Evolutionary conservation across 1,140 invertebrate species (phyloP).

Genomic region (Adelges cooleyi): DNA sequence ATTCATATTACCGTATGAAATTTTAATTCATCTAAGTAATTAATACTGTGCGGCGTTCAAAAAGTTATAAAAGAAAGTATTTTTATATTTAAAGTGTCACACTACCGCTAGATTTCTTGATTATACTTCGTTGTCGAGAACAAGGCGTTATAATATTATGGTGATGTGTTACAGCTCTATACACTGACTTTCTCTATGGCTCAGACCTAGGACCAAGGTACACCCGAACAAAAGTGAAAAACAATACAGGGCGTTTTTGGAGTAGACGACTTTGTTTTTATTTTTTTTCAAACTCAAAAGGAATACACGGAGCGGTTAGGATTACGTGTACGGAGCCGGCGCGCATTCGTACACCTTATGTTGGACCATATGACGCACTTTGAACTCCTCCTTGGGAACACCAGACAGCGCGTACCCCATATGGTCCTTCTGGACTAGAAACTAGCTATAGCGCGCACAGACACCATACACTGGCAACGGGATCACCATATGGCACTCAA

Average conservation of each 20-base stretch:
- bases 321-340: background rate
- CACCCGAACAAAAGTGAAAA: background rate
- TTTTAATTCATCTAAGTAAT: too few species aligned
- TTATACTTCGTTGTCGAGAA: too few species aligned
- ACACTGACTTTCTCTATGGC: too few species aligned
- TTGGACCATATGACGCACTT: conserved; percentile 15
- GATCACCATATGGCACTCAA: conserved; percentile 14
- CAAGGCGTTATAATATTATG: too few species aligned
- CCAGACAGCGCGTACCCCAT: conserved; percentile 12
- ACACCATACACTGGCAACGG: background rate
- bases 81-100: too few species aligned
- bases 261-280: background rate
- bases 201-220: too few species aligned
- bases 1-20: too few species aligned
- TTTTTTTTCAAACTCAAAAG: background rate
- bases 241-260: background rate
- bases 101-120: too few species aligned
- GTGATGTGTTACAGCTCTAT: too few species aligned
- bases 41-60: too few species aligned
- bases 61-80: too few species aligned
- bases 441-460: background rate
- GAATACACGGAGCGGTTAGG: background rate
- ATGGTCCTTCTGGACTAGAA: conserved; percentile 20
- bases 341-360: conserved; percentile 26
- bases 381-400: conserved; percentile 11